A percentile compares a stretch with the other conserved stretches of the same genome.
These are phyloP conservation scores for Ferdinandea cuprea DNA, from an alignment of 2,888 invertebrate species.

Conservation along the genomic window DNA sequence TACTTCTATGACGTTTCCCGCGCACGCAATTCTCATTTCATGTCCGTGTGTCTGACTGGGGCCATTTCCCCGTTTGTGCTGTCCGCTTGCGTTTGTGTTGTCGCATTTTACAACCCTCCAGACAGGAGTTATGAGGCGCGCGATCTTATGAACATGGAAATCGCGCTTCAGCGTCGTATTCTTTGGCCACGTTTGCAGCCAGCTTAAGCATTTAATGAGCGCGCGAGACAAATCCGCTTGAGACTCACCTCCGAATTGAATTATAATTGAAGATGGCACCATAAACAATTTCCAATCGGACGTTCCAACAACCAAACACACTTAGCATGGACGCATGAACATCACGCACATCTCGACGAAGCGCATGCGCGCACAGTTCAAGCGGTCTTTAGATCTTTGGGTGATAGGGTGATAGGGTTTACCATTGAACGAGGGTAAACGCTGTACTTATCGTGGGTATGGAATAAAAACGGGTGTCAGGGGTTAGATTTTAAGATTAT, in stretches of 20 bases:
- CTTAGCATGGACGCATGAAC: slow-evolving; percentile 67
- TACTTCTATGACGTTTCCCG: slow-evolving; percentile 65
- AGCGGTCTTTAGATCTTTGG: slow-evolving; percentile 15
- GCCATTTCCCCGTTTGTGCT: slow-evolving; percentile 29
- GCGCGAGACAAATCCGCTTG: slow-evolving; percentile 67
- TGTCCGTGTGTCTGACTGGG: slow-evolving; percentile 48
- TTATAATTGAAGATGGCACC: slow-evolving; percentile 71
- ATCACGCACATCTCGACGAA: slow-evolving; percentile 55
- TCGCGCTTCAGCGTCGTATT: slow-evolving; percentile 59
- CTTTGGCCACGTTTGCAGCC: slow-evolving; percentile 4
- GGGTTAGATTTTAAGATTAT: too few relatives aligned
- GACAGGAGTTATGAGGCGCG: slow-evolving; percentile 71
- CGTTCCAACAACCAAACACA: slow-evolving; percentile 69
- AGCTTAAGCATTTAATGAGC: slow-evolving; percentile 58
- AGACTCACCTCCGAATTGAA: slow-evolving; percentile 67
- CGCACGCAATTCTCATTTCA: slow-evolving; percentile 68
- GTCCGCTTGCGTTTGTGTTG: slow-evolving; percentile 68
- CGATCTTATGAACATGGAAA: slow-evolving; percentile 69
- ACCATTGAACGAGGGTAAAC: too few relatives aligned
- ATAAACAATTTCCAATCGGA: slow-evolving; percentile 72
- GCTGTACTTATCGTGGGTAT: too few relatives aligned
- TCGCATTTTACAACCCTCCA: slow-evolving; percentile 71
- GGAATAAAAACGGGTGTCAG: too few relatives aligned
- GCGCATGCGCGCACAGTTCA: slow-evolving; percentile 6
- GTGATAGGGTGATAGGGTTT: too few relatives aligned